Conservation (phyloP, 92 coral and sea anemone genomes). For the Blastomussa wellsi region DNA sequence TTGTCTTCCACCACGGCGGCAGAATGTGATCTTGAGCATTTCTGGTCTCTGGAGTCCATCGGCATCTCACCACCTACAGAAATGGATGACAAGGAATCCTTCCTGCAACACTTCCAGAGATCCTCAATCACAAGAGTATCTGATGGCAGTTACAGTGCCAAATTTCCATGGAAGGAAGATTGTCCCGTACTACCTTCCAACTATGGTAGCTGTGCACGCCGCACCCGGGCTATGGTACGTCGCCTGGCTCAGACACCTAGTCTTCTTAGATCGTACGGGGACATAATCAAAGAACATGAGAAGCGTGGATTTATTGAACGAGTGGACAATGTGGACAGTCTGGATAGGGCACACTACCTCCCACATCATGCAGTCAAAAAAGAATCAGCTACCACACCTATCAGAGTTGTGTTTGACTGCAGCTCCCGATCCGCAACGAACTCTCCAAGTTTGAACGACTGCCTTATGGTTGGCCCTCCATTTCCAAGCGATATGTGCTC, state of each 20-base stretch:
- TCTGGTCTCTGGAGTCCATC: slow-evolving; percentile 44
- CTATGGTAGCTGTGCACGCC: slow-evolving; percentile 19
- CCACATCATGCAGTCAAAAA: slow-evolving; percentile 64
- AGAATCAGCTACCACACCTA: slow-evolving; percentile 58
- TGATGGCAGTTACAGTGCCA: slow-evolving; percentile 47
- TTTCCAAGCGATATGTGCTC: slow-evolving; percentile 42
- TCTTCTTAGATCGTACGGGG: slow-evolving; percentile 25
- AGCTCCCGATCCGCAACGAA: slow-evolving; percentile 38
- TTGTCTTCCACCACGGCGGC: slow-evolving; percentile 11
- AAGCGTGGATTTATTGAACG: slow-evolving; percentile 62
- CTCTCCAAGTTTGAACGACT: slow-evolving; percentile 55
- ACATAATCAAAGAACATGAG: slow-evolving; percentile 55
- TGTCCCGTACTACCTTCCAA: slow-evolving; percentile 43
- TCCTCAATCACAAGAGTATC: slow-evolving; percentile 22
- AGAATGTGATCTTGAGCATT: slow-evolving; percentile 15
- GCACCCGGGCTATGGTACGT: slow-evolving; percentile 48
- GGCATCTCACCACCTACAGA: slow-evolving; percentile 42
- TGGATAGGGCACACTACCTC: slow-evolving; percentile 51
- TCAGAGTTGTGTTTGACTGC: slow-evolving; percentile 59
- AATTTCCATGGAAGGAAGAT: slow-evolving; percentile 63
- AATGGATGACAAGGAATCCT: background rate
- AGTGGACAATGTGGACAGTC: slow-evolving; percentile 23
- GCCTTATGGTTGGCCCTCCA: slow-evolving; percentile 54
- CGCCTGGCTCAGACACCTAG: slow-evolving; percentile 47
- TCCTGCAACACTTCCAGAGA: slow-evolving; percentile 24